A percentile compares a stretch with the other conserved stretches of the same genome.
These are phyloP conservation scores for Leucania comma DNA, from an alignment of 2,888 invertebrate species.

Conservation along the genomic window DNA sequence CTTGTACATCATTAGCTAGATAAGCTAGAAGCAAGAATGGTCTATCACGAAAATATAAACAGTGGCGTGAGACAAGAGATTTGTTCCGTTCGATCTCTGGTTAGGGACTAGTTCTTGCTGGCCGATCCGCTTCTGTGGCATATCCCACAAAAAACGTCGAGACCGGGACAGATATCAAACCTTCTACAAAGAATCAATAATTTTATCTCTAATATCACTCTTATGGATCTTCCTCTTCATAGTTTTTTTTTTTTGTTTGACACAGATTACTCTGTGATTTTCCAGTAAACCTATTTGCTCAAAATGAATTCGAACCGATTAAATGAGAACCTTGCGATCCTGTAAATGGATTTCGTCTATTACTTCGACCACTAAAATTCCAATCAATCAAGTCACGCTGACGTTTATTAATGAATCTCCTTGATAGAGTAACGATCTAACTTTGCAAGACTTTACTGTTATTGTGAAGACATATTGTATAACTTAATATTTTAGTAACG, in stretches of 20 bases:
- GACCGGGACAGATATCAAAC: too few species aligned
- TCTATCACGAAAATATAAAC: too few species aligned
- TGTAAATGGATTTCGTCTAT: slow-evolving; percentile 24
- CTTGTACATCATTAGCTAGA: too few species aligned
- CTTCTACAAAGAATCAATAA: too few species aligned
- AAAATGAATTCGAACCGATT: slow-evolving; percentile 4
- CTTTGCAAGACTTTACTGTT: slow-evolving; percentile 17
- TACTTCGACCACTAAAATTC: slow-evolving; percentile 32
- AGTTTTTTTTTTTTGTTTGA: too few species aligned
- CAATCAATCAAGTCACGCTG: slow-evolving; percentile 36
- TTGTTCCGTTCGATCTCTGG: not conserved
- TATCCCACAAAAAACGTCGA: too few species aligned
- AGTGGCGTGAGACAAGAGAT: not conserved
- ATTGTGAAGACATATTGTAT: slow-evolving; percentile 18
- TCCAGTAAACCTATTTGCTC: not conserved
- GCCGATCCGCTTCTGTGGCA: too few species aligned
- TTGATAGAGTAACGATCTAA: slow-evolving; percentile 32
- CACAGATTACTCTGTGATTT: too few species aligned
- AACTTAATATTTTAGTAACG: slow-evolving; percentile 38
- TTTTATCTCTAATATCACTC: too few species aligned
- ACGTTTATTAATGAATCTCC: slow-evolving; percentile 36
- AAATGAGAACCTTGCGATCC: not conserved
- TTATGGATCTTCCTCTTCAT: too few species aligned
- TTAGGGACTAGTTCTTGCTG: not conserved
- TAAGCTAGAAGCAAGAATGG: too few species aligned